Conservation (phyloP, 2,888 invertebrate genomes). For the Chloroclysta siterata region DNA sequence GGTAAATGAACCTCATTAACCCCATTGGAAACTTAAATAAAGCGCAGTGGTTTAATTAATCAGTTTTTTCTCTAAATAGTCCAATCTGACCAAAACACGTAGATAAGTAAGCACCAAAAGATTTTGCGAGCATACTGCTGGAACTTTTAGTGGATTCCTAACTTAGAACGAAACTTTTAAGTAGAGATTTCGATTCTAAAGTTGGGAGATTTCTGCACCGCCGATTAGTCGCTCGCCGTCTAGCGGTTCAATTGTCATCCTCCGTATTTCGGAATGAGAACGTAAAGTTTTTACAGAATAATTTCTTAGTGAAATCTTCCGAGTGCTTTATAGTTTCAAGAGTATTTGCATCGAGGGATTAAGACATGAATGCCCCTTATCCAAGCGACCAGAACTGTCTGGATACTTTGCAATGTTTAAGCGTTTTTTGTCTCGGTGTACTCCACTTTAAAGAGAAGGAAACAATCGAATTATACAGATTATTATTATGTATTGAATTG, state of each 20-base stretch:
- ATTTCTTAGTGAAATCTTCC: conserved; percentile 17
- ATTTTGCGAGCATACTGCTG: conserved; percentile 8
- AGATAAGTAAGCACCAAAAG: conserved; percentile 20
- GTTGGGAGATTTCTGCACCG: conserved; percentile 25
- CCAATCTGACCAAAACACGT: conserved; percentile 15
- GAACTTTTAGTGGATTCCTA: conserved; percentile 30
- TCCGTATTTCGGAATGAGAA: conserved; percentile 26
- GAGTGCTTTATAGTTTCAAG: conserved; percentile 4
- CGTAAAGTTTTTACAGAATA: conserved; percentile 23
- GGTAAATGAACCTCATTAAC: too few species aligned
- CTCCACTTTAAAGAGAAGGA: not conserved
- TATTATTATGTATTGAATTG: too few species aligned
- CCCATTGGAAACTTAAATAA: too few species aligned
- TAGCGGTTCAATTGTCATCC: conserved; percentile 32
- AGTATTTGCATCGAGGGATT: conserved; percentile 10
- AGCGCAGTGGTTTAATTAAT: not conserved
- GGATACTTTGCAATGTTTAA: not conserved
- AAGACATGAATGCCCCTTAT: conserved; percentile 1
- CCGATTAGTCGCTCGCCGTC: conserved; percentile 31
- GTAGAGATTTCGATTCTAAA: conserved; percentile 33
- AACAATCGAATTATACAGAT: not conserved
- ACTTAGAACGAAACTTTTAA: conserved; percentile 29
- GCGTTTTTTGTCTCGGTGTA: not conserved
- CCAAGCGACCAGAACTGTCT: not conserved
- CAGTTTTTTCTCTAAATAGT: not conserved